Percentiles rank a stretch among this genome's conserved stretches.
Conservation (phyloP, 2,888 invertebrate species). For the Saturnia pavonia region DNA sequence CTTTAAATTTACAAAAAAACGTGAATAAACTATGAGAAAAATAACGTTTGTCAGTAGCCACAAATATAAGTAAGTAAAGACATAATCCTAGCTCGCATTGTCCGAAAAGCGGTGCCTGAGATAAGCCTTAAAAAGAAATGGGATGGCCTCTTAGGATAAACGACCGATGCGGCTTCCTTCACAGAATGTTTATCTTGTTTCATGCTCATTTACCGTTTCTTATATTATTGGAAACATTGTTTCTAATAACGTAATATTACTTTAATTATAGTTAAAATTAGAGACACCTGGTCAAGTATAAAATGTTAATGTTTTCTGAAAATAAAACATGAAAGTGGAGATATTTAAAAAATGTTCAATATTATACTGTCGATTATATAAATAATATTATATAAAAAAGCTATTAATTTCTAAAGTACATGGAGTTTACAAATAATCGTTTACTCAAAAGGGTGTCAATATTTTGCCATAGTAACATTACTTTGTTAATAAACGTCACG, state of each 20-base stretch:
- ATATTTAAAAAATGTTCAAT: neutral
- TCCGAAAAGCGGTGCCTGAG: conserved; percentile 47
- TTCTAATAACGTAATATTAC: neutral
- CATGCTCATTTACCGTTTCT: neutral
- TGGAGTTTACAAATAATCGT: neutral
- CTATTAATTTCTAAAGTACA: neutral
- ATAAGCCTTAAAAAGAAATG: conserved; percentile 55
- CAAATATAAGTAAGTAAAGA: conserved; percentile 33
- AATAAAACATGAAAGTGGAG: neutral
- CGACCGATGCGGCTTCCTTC: conserved; percentile 6
- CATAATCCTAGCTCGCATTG: conserved; percentile 53
- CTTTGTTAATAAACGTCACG: neutral
- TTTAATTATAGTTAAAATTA: neutral
- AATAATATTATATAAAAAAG: too few species aligned
- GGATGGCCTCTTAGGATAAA: conserved; percentile 28
- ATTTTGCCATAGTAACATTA: neutral
- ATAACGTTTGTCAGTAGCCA: conserved; percentile 42
- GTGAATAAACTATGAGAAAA: conserved; percentile 24
- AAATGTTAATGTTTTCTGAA: neutral
- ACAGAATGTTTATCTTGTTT: neutral
- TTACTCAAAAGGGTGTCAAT: neutral
- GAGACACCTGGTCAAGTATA: neutral
- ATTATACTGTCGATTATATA: neutral
- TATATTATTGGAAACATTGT: neutral
- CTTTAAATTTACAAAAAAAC: conserved; percentile 27